Base-by-base conservation (phyloP, 2,113 vertebrate genomes). In the Psittacara wagleri region DNA sequence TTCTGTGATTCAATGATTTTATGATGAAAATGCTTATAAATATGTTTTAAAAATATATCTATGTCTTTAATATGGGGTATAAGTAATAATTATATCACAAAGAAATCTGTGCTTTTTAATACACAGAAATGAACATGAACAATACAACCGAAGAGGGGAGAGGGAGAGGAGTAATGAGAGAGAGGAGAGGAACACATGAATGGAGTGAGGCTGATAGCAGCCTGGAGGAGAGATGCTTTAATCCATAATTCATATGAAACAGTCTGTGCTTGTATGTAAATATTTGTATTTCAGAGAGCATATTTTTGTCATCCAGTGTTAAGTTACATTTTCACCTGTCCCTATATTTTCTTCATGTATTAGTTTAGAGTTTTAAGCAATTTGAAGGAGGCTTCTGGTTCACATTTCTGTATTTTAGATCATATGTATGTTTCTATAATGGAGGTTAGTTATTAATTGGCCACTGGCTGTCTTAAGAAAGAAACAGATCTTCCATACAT, bases 91-190 rank as follows among this genome's bases (percentile, higher is more conserved):
- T 39, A 12, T 24, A 51, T 87, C 48, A 27, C 10, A 66, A 76
- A 82, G 23, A 62, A 51, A 5, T 49, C n/a, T 70, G 4, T 29
- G 5, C 23, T 76, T 92, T 91, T 83, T 35, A 67, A 44, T 84
- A n/a, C 3, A 7, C 57, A 57, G 52, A 52, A 46, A 18, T n/a
- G 4, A 51, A 27, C 7, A 22, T 39, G 19, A 66, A 48, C 27
- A 10, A 2, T 73, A 11, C 27, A 57, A 52, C 2, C 1, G 1
- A 69, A 29, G 0, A 4, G 16, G 17, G 64, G 37, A 49, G 13
- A 57, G 23, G 13, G 23, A 69, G 44, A 37, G 7, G 12, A 51
- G 17, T 68, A 44, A 46, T 25, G 8, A 8, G 13, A 35, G 27
- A 25, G 55, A 82, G n/a, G 31, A 73, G 49, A 69, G 11, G 29